Evolutionary conservation across 2,797 vertebrate species (phyloP), one percentile per base, ranked within the genome.

Genomic region (Epinephelus awoara): DNA sequence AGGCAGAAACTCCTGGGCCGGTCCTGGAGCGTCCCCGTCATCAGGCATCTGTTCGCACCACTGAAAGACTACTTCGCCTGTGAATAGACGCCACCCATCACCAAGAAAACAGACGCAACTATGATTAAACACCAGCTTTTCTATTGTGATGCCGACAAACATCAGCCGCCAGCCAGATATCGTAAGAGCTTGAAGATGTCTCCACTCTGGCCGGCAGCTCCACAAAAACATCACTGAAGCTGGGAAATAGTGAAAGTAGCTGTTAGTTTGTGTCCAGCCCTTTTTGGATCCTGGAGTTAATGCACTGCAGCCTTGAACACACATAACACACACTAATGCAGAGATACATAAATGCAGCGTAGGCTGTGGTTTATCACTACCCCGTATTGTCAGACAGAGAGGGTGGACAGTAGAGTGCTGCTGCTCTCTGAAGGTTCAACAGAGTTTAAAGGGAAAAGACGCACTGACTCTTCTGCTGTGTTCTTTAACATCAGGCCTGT

Each of bases 51-150:
- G 67, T 98, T 99, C 23, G 97, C 98, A 4, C 98, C 98, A 0
- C 95, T 99, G 84, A 99, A 99, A 92, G 98, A 99, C 94, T 99
- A 99, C 91, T 99, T 97, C 75, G 97, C 97, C 77, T 99, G 98
- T 58, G 97, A 98, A 94, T 98, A 98, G 89, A 80, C 40, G 0
- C 67, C 74, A 21, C 13, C 21, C 25, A 9, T 3, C 67, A 9
- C 67, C 67, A 5, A 25, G 58, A 67, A 50, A 63, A 67, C n/a
- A 49, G 17, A 78, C 10, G 25, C 66, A 59, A 23, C 71, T 15
- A 21, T 9, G 49, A 74, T 78, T 3, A 61, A 29, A 74, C 73
- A 80, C 65, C 83, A 80, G 75, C 79, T 59, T 67, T 62, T 67
- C 46, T 40, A 14, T 44, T 3, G 40, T 49, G 40, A 54, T 6